Evolutionary conservation across 2,797 vertebrate genomes (phyloP), one percentile per base, ranked within the genome.

Genomic region (Knipowitschia caucasica): DNA sequence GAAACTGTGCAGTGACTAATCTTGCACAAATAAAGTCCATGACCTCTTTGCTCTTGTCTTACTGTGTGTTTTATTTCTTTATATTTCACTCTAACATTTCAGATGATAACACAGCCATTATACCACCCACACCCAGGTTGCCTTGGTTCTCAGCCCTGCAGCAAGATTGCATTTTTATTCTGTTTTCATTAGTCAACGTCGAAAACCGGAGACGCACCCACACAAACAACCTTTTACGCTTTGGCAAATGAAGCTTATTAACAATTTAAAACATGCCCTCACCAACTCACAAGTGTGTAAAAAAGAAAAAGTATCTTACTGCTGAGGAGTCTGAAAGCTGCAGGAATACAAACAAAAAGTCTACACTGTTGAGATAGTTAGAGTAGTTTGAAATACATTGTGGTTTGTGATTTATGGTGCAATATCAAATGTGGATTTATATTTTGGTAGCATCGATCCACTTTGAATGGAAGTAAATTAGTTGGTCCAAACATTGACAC

Each of bases 221-320:
- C 83, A 75, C 82, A 85, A 82, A 80, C 78, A 82, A 77, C 70
- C 74, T 82, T 43, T 81, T 71, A 73, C 59, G 62, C 69, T 81
- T 84, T 80, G 75, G 70, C 72, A 80, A 81, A 81, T 75, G 67
- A 77, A 71, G 66, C 73, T 79, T 73, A 82, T 77, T 80, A 81
- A 81, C 77, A 78, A 82, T 85, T 82, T 73, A 77, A 82, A 85
- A 80, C 72, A 75, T 73, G 73, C 63, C 79, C 75, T 66, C 34
- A 3, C 62, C 43, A 69, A 67, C 77, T 63, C 66, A 72, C 70
- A 71, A n/a, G n/a, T n/a, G 67, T 66, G 52, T 57, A 52, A 74
- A 53, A 73, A 78, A 83, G 77, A 75, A 43, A 80, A 75, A 58
- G 42, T 47, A 56, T 57, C 52, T 77, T 54, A 25, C 20, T 51